A percentile compares a stretch with the other conserved stretches of the same genome.
Conservation (phyloP, 2,113 vertebrate genomes). For the Stigmatopora nigra region DNA sequence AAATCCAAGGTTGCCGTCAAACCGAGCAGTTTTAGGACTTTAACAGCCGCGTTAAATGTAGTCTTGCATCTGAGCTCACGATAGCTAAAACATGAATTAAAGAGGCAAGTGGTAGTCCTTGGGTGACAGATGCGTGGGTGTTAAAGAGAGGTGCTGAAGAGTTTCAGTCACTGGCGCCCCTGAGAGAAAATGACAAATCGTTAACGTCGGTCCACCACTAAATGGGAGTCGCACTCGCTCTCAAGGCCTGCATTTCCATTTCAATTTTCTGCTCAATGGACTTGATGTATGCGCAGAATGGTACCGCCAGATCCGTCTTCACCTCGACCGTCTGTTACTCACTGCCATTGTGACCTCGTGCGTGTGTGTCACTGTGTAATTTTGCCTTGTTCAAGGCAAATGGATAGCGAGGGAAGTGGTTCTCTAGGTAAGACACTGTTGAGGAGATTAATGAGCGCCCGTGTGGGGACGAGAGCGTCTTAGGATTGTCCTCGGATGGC, state of each 20-base stretch:
- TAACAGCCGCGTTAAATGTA: too few species aligned
- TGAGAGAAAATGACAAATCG: conserved; percentile 73
- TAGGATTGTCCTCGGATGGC: neutral
- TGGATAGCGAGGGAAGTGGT: conserved; percentile 8
- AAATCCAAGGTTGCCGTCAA: neutral
- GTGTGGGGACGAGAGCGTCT: neutral
- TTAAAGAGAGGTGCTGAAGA: conserved; percentile 24
- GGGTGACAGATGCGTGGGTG: conserved; percentile 20
- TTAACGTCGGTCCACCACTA: conserved; percentile 65
- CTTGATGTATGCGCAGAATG: conserved; percentile 75
- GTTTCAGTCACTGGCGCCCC: conserved; percentile 48
- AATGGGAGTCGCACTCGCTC: conserved; percentile 64
- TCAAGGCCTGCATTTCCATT: conserved; percentile 77
- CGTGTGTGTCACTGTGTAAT: conserved; percentile 16
- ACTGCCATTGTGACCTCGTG: conserved; percentile 62
- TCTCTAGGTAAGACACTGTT: conserved; percentile 2
- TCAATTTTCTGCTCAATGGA: conserved; percentile 75
- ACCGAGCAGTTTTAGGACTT: neutral
- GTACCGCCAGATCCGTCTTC: conserved; percentile 47
- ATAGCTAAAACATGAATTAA: neutral
- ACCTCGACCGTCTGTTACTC: conserved; percentile 47
- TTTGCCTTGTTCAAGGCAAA: conserved; percentile 26
- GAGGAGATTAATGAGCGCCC: neutral
- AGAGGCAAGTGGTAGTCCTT: neutral
- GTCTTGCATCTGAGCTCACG: neutral